Conservation (phyloP, 2,888 invertebrate genomes). For the Leptopilina myrica region DNA sequence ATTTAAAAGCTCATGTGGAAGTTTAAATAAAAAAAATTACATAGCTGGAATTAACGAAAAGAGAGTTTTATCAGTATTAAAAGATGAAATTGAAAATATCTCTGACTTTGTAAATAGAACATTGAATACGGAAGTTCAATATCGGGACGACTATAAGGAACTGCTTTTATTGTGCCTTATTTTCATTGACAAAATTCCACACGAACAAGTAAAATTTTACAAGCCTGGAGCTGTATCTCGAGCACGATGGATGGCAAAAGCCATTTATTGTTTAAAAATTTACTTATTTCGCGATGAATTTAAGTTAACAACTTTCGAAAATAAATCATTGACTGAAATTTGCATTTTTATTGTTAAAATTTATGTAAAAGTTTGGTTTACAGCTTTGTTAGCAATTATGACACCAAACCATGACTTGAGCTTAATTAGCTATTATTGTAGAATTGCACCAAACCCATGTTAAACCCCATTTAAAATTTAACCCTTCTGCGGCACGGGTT, state of each 20-base stretch:
- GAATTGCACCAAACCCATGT: too few species aligned
- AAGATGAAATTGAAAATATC: conserved; percentile 41
- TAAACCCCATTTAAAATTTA: too few species aligned
- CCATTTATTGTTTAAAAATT: too few species aligned
- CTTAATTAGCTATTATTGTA: too few species aligned
- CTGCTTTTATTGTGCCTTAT: conserved; percentile 57
- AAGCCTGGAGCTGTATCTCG: conserved; percentile 60
- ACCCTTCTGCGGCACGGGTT: too few species aligned
- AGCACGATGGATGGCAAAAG: conserved; percentile 63
- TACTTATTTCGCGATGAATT: conserved; percentile 57
- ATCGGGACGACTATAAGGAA: conserved; percentile 58
- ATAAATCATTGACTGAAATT: conserved; percentile 45
- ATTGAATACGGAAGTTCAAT: conserved; percentile 47
- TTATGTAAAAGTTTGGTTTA: conserved; percentile 46
- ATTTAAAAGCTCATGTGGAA: conserved; percentile 52
- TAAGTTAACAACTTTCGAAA: conserved; percentile 51
- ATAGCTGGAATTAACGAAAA: conserved; percentile 43
- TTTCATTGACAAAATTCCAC: conserved; percentile 55
- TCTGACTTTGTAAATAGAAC: conserved; percentile 29
- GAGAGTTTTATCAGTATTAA: conserved; percentile 24
- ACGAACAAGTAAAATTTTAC: conserved; percentile 52
- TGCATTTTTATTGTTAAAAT: conserved; percentile 31
- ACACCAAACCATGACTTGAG: conserved; percentile 53
- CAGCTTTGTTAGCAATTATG: conserved; percentile 41
- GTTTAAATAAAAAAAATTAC: conserved; percentile 47